Percentiles rank a stretch among this genome's conserved stretches.
Conservation (phyloP, 2,888 invertebrate genomes). For the Geophilus truncorum region DNA sequence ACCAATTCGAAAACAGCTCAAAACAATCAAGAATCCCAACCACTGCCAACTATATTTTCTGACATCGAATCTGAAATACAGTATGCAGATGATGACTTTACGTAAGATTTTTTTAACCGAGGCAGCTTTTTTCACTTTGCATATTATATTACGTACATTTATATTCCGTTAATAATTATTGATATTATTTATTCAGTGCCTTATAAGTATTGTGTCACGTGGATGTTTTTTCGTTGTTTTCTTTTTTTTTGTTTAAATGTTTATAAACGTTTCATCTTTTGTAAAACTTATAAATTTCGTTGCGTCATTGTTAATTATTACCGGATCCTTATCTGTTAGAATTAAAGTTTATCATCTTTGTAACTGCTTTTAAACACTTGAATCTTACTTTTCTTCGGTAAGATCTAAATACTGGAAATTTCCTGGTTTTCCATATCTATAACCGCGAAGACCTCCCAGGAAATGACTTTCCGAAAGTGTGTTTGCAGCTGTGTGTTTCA, state of each 20-base stretch:
- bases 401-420: conserved; percentile 28
- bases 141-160: too few species aligned
- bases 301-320: neutral
- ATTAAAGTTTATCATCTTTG: neutral
- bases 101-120: neutral
- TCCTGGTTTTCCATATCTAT: neutral
- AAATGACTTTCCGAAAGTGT: neutral
- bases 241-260: neutral
- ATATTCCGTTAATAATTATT: neutral
- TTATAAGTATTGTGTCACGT: neutral
- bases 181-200: conserved; percentile 15
- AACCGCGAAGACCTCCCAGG: conserved; percentile 8
- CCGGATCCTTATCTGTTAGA: neutral
- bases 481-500: neutral
- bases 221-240: neutral
- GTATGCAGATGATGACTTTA: neutral
- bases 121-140: too few species aligned
- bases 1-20: neutral
- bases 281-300: neutral
- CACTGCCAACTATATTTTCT: neutral
- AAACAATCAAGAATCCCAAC: neutral
- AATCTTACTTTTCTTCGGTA: neutral
- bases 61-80: neutral
- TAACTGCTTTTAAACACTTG: neutral
- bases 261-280: neutral